Evolutionary conservation across 2,888 invertebrate species (phyloP).

Genomic region (Brachylomia viminalis): DNA sequence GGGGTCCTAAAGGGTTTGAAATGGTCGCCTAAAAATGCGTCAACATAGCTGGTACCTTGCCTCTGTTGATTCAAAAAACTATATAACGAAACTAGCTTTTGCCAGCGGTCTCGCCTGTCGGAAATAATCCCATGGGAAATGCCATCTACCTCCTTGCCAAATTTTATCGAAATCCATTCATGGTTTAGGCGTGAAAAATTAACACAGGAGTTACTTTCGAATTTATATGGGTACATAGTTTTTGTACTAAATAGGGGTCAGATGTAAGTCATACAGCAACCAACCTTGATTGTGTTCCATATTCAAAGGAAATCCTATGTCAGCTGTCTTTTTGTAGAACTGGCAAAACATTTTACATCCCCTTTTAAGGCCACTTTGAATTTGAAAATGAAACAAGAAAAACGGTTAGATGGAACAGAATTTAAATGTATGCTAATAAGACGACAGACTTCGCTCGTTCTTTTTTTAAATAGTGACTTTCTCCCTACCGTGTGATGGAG

Average conservation of each 20-base stretch:
- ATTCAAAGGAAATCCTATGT: slow-evolving; percentile 20
- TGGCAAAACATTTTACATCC: not conserved
- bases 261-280: slow-evolving; percentile 11
- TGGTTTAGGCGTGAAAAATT: too few species aligned
- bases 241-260: not conserved
- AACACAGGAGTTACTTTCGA: too few species aligned
- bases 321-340: slow-evolving; percentile 8
- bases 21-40: not conserved
- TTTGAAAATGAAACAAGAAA: not conserved
- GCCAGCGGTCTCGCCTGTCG: too few species aligned
- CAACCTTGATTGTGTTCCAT: slow-evolving; percentile 1
- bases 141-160: too few species aligned
- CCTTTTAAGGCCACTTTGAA: not conserved
- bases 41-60: not conserved
- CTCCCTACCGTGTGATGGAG: slow-evolving; percentile 8
- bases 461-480: slow-evolving; percentile 14
- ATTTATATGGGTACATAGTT: too few species aligned
- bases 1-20: not conserved
- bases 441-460: not conserved
- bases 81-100: not conserved
- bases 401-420: not conserved
- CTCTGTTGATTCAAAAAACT: not conserved
- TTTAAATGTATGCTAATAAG: slow-evolving; percentile 15
- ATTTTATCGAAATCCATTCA: too few species aligned
- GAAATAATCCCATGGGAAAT: too few species aligned